Evolutionary conservation across 2,797 vertebrate genomes (phyloP).

Genomic region (Yasuhikotakia modesta): DNA sequence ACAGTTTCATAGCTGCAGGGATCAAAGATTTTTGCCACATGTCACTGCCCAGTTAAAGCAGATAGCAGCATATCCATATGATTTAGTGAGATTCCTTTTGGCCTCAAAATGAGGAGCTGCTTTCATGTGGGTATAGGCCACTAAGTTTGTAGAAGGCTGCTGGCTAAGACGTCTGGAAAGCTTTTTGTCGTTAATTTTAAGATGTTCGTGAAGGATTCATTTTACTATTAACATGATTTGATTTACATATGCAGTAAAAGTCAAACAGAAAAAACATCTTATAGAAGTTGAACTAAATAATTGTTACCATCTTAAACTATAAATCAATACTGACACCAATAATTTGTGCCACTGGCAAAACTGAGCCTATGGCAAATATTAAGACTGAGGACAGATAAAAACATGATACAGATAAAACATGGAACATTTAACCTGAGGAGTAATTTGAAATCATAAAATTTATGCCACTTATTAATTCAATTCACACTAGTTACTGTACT

Average conservation of each 20-base stretch:
- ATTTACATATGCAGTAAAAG: not conserved
- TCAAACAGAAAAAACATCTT: slow-evolving; percentile 4
- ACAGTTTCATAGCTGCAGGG: slow-evolving; percentile 65
- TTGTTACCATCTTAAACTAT: not conserved
- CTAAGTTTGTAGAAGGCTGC: slow-evolving; percentile 64
- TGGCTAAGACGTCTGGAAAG: slow-evolving; percentile 60
- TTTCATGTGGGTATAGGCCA: slow-evolving; percentile 75
- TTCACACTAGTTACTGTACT: not conserved
- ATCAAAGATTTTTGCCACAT: slow-evolving; percentile 72
- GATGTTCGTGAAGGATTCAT: slow-evolving; percentile 44
- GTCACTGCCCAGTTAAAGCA: slow-evolving; percentile 61
- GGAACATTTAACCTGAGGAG: not conserved
- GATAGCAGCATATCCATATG: slow-evolving; percentile 66
- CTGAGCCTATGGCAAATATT: too few relatives aligned
- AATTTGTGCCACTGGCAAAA: too few relatives aligned
- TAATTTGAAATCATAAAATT: not conserved
- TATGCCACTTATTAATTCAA: not conserved
- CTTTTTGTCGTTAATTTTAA: slow-evolving; percentile 61
- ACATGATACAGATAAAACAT: not conserved
- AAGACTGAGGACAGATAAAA: not conserved
- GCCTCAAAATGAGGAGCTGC: slow-evolving; percentile 57
- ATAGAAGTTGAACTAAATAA: too few relatives aligned
- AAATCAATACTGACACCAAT: too few relatives aligned
- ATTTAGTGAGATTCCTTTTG: slow-evolving; percentile 70
- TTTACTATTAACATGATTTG: slow-evolving; percentile 13